A percentile compares a stretch with the other conserved stretches of the same genome.
Conservation (phyloP, 1,140 invertebrate species). For the Akabosia matsudoensis region DNA sequence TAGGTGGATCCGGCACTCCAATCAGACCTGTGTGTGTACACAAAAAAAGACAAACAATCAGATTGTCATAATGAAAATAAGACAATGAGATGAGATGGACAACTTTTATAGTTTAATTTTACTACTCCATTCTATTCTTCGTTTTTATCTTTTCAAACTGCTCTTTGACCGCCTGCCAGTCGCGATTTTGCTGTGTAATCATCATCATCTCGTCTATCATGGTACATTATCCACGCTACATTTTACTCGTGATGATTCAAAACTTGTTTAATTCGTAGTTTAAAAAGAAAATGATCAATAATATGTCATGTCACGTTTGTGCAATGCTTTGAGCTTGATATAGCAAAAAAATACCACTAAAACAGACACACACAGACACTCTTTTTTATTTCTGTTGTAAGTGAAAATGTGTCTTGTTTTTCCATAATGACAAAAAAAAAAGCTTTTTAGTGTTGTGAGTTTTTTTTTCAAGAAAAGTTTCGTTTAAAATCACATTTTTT, state of each 20-base stretch:
- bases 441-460: background rate
- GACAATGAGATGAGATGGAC: background rate
- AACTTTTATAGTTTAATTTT: too few relatives aligned
- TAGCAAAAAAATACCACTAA: too few relatives aligned
- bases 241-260: background rate
- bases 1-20: constrained; percentile 56
- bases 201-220: background rate
- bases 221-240: constrained; percentile 3
- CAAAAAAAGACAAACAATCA: constrained; percentile 13
- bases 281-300: background rate
- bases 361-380: background rate
- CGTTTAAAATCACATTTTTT: background rate
- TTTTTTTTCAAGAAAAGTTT: too few relatives aligned
- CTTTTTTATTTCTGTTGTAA: background rate
- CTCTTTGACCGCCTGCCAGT: background rate
- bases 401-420: background rate
- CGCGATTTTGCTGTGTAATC: background rate
- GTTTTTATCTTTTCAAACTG: background rate
- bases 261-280: background rate
- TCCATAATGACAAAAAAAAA: background rate
- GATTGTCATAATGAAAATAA: background rate
- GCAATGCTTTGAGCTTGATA: background rate
- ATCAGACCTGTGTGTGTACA: constrained; percentile 21
- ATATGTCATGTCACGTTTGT: background rate
- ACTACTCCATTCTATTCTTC: background rate